Evolutionary conservation across 2,888 invertebrate genomes (phyloP), one percentile per base, ranked within the genome.

Genomic region (Strigamia transsilvanica): DNA sequence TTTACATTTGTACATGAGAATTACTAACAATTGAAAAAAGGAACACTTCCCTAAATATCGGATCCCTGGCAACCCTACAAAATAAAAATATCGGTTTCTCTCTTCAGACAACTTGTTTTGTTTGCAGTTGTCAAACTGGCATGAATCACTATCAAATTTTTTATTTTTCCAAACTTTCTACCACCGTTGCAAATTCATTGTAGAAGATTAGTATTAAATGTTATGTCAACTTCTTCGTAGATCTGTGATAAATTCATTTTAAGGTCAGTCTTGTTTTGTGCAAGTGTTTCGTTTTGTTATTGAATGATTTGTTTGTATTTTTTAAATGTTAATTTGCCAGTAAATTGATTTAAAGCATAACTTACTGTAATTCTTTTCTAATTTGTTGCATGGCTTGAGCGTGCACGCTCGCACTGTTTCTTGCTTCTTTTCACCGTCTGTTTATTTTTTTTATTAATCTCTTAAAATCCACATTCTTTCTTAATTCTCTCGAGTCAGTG

Each of bases 231-330:
- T 56, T 56, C 56, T 56, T 56, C 56, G 56, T 56, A 56, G 56
- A 18, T 56, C 56, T 56, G 56, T 56, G 56, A 56, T 56, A 56
- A 56, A 18, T 21, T 56, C 18, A 18, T 56, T 56, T 56, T 56
- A 56, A 56, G 56, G 56, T 56, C 56, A n/a, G 56, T n/a, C 4
- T n/a, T 56, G 56, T n/a, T n/a, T n/a, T 1, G 18, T n/a, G 2
- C 2, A 18, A 18, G 15, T 18, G 56, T 56, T 21, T 56, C n/a
- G 56, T 56, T 9, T 18, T 56, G 6, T 56, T 18, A 56, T 56
- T 2, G 56, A 56, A 21, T 56, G 56, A 18, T n/a, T 21, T 56
- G 56, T 56, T n/a, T 56, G n/a, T 56, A 5, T 21, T n/a, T 77
- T n/a, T 27, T 1, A 61, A 61, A 61, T 61, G 9, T 21, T 23